These are phyloP conservation scores for Cyrtorhinus lividipennis DNA, from an alignment of 1,140 invertebrate species.

Conservation along the genomic window DNA sequence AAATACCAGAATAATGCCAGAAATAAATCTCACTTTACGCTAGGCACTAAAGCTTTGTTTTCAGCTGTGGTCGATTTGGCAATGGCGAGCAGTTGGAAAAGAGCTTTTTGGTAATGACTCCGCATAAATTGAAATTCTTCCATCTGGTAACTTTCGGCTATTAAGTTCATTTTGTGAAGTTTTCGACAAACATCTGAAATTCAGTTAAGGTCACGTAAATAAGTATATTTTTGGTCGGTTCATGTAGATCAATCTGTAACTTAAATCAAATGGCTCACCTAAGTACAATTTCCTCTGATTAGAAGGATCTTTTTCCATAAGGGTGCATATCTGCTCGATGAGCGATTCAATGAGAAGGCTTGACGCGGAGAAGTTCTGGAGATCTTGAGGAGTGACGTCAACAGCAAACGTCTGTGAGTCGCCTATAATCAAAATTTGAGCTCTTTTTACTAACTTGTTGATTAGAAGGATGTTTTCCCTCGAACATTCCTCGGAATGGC, in stretches of 20 bases:
- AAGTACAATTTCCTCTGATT: constrained; percentile 42
- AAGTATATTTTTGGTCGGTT: constrained; percentile 8
- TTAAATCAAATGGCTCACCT: constrained; percentile 25
- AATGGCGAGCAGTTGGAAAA: constrained; percentile 42
- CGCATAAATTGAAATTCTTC: constrained; percentile 48
- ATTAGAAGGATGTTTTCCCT: too few species aligned
- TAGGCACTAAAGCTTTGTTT: constrained; percentile 1
- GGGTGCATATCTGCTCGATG: constrained; percentile 42
- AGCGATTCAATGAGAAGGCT: constrained; percentile 47
- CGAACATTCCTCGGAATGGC: too few species aligned
- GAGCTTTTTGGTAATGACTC: constrained; percentile 43
- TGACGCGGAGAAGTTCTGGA: constrained; percentile 21
- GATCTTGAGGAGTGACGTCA: constrained; percentile 5
- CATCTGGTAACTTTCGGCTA: constrained; percentile 47
- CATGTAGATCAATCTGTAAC: too few species aligned
- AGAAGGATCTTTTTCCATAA: constrained; percentile 40
- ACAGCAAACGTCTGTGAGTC: constrained; percentile 13
- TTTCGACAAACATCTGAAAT: constrained; percentile 42
- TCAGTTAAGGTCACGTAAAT: too few species aligned
- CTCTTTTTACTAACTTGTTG: not conserved
- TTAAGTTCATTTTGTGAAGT: constrained; percentile 45
- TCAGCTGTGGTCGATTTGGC: constrained; percentile 28
- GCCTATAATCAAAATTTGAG: not conserved
- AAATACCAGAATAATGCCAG: constrained; percentile 11
- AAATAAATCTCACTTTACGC: constrained; percentile 7